Base-by-base conservation (phyloP, 2,888 invertebrate genomes). In the Hydrotaea cyrtoneurina region DNA sequence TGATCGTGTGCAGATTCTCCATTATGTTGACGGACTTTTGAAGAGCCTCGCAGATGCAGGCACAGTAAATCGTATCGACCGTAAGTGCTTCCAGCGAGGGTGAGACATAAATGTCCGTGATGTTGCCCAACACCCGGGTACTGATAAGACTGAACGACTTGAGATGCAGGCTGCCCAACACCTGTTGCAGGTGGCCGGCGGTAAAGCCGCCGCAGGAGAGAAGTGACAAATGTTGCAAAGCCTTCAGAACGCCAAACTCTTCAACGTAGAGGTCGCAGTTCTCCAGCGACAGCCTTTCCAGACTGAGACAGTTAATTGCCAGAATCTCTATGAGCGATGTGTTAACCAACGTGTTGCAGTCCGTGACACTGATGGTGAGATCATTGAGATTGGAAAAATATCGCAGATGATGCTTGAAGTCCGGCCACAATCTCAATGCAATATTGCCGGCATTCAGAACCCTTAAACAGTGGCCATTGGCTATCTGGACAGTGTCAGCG, bases 1-100 rank as follows among this genome's bases (percentile, higher is more conserved):
- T 59, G 15, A 85, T 43, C 2, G 85, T 85, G 53, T 85, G 85
- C n/a, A 82, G 13, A 19, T 71, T 82, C 43, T 76, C 76, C 69
- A 85, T 82, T 10, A 31, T 43, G 66, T 79, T 85, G 1, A 79
- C 43, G 15, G 85, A 82, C 10, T 79, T 85, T 46, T 82, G 85
- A 74, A 85, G 77, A n/a, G 76, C 85, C 23, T 85, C 73, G 10
- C 82, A 85, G 69, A 85, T 79, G 17, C 57, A 39, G 1, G 85
- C 50, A 17, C 79, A 85, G 13, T 76, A 76, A 62, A 85, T 79
- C 0, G 85, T 79, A 21, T 79, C 78, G 36, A 82, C 76, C n/a
- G 66, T 82, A 5, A 85, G 73, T 23, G 17, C 19, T 36, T 85
- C 76, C 43, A 85, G 19, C 7, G 73, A 13, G 23, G 82, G 76